Conservation (phyloP, 2,113 vertebrate species). For the Gyps fulvus region DNA sequence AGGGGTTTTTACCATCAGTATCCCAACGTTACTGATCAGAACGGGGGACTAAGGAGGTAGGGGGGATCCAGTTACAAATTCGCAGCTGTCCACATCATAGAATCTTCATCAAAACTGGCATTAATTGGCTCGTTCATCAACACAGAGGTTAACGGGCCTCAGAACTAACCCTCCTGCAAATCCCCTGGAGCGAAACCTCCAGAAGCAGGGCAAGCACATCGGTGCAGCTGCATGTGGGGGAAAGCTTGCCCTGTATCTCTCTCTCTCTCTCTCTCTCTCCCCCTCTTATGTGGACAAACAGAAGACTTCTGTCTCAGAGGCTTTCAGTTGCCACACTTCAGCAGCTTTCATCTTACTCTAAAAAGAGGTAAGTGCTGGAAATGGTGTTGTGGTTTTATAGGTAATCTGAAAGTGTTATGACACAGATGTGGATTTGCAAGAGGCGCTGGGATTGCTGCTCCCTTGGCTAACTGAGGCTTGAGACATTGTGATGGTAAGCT, state of each 20-base stretch:
- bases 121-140: conserved; percentile 1
- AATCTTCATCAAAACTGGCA: conserved; percentile 15
- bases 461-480: neutral
- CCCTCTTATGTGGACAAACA: neutral
- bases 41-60: neutral
- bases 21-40: conserved; percentile 2
- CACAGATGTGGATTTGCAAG: neutral
- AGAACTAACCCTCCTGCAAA: conserved; percentile 2
- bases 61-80: neutral
- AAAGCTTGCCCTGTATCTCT: neutral
- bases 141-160: neutral
- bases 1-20: neutral
- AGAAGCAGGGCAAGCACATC: neutral
- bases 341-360: conserved; percentile 12
- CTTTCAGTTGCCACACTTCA: neutral
- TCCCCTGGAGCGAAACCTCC: neutral
- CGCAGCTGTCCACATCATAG: conserved; percentile 6
- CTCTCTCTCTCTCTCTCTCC: too few relatives aligned
- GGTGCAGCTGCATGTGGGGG: neutral
- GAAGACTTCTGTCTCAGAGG: neutral
- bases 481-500: neutral
- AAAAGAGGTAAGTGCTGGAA: conserved; percentile 18
- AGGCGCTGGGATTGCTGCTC: neutral
- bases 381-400: neutral
- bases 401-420: neutral